phyloP scores from a whole-genome alignment of 2,888 invertebrate species.

The Sminthurinus aureus region DNA sequence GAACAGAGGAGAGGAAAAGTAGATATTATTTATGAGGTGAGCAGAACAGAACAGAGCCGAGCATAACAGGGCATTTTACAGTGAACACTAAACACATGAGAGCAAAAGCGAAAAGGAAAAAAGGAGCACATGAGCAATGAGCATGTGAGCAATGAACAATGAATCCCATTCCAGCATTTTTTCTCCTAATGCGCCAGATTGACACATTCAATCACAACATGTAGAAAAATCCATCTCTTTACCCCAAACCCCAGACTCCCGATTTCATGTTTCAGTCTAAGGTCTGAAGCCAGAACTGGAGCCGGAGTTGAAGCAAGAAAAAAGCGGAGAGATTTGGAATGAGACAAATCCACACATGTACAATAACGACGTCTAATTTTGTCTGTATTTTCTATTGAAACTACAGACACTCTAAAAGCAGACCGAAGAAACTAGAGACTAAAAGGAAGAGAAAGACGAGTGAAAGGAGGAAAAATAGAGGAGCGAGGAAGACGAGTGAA shows the following conservation, averaged over 20 bases:
- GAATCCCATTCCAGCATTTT: too few relatives aligned
- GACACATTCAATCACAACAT: constrained; percentile 34
- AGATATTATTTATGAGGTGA: constrained; percentile 17
- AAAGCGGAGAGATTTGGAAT: too few relatives aligned
- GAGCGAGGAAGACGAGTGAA: background rate
- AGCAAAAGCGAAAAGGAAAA: too few relatives aligned
- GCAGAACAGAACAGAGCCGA: background rate
- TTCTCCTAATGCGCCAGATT: constrained; percentile 5
- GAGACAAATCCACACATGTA: too few relatives aligned
- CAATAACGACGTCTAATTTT: too few relatives aligned
- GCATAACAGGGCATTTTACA: too few relatives aligned
- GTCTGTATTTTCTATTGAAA: background rate
- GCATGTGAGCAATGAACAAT: too few relatives aligned
- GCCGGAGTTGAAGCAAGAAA: background rate
- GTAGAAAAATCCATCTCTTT: constrained; percentile 15
- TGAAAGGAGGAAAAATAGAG: constrained; percentile 10
- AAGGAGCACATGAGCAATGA: background rate
- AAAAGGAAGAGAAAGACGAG: background rate
- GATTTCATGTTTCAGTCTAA: background rate
- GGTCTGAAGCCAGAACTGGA: background rate
- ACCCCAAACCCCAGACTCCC: constrained; percentile 16
- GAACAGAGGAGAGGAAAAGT: background rate
- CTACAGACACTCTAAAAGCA: background rate
- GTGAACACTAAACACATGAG: background rate
- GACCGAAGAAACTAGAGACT: background rate